Conservation (phyloP, 2,113 vertebrate species). For the Chauna torquata region DNA sequence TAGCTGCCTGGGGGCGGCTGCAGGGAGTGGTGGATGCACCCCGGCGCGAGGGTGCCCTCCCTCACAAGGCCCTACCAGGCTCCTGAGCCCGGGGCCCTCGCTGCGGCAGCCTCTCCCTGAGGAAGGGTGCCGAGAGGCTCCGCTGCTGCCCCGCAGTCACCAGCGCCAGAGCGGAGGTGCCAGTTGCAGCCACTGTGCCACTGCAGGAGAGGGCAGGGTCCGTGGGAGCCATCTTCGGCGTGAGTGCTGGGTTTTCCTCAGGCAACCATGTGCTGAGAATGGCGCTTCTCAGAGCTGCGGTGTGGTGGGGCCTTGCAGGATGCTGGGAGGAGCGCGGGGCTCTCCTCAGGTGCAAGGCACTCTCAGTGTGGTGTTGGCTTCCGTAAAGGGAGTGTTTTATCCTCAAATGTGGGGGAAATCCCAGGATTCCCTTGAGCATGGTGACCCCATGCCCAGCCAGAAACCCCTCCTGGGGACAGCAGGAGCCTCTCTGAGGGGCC, state of each 20-base stretch:
- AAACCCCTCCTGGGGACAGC: background rate
- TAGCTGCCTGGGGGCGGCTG: too few species aligned
- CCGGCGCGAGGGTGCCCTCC: too few species aligned
- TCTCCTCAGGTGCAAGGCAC: background rate
- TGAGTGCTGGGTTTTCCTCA: accelerated
- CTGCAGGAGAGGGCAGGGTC: background rate
- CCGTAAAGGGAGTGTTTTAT: background rate
- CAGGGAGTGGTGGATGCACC: too few species aligned
- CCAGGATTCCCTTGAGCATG: accelerated
- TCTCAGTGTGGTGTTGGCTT: background rate
- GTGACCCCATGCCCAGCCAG: accelerated
- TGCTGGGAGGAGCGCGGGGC: background rate
- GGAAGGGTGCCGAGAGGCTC: background rate
- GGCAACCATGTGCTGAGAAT: accelerated
- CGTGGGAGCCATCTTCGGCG: accelerated
- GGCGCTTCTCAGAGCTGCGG: accelerated
- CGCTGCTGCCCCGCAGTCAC: too few species aligned
- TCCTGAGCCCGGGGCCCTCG: background rate
- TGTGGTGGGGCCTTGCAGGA: accelerated
- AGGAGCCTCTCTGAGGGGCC: background rate
- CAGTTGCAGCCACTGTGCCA: accelerated
- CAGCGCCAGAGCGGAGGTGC: too few species aligned
- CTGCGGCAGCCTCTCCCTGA: background rate
- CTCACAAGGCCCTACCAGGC: too few species aligned
- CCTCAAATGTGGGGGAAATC: background rate